These are phyloP conservation scores for Rhopalosiphum padi DNA, from an alignment of 1,140 invertebrate genomes.

Conservation along the genomic window DNA sequence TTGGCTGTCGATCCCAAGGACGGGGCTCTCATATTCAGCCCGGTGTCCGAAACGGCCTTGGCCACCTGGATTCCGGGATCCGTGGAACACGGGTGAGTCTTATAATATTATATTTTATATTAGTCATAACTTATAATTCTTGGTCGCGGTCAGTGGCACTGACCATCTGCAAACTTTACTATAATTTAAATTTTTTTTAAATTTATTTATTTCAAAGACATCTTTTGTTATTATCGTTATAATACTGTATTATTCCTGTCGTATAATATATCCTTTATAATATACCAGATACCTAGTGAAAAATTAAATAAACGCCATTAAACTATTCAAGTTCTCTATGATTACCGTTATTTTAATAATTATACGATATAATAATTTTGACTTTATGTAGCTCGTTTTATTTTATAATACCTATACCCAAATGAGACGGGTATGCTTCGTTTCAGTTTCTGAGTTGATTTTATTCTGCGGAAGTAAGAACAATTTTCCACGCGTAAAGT, in stretches of 20 bases:
- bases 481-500: not conserved
- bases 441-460: not conserved
- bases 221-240: not conserved
- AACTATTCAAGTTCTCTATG: not conserved
- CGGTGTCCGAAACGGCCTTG: conserved; percentile 78
- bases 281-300: not conserved
- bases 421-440: not conserved
- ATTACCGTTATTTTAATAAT: no score
- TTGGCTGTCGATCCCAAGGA: conserved; percentile 73
- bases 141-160: not conserved
- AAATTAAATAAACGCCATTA: not conserved
- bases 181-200: not conserved
- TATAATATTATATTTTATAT: not conserved
- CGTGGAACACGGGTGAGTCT: conserved; percentile 70
- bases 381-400: not conserved
- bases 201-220: not conserved
- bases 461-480: not conserved
- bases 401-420: not conserved
- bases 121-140: not conserved
- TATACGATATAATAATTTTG: not conserved
- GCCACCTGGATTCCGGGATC: conserved; percentile 77
- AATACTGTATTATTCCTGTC: not conserved
- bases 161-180: not conserved
- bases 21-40: conserved; percentile 76
- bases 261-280: no score